Evolutionary conservation across 1,140 invertebrate genomes (phyloP).

Genomic region (Trichonephila inaurata): DNA sequence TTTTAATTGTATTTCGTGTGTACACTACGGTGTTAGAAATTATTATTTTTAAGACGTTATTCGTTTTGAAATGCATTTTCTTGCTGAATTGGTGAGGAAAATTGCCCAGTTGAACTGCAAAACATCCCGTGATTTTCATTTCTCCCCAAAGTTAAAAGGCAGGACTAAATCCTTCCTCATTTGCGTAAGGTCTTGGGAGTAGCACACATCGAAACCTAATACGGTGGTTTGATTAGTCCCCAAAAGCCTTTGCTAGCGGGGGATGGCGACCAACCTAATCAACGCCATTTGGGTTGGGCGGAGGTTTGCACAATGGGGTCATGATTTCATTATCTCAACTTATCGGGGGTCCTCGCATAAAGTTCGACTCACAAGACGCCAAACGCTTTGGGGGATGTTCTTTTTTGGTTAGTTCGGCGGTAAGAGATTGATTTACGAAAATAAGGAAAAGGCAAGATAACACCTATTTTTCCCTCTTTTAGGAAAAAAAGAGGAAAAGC

Average conservation of each 20-base stretch:
- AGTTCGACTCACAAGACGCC: not conserved
- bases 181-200: conserved; percentile 58
- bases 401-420: not conserved
- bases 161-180: conserved; percentile 44
- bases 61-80: not conserved
- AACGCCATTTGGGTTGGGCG: conserved; percentile 72
- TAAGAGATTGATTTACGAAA: conserved; percentile 27
- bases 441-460: conserved; percentile 19
- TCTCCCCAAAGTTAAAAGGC: conserved; percentile 49
- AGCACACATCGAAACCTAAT: conserved; percentile 20
- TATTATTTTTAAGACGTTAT: not conserved
- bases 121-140: not conserved
- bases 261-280: conserved; percentile 29
- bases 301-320: conserved; percentile 56
- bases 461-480: not conserved
- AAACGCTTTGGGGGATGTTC: conserved; percentile 23
- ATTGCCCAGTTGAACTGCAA: not conserved
- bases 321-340: conserved; percentile 73
- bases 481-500: not conserved
- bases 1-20: not conserved
- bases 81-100: not conserved
- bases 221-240: conserved; percentile 62
- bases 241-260: conserved; percentile 38
- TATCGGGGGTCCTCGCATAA: conserved; percentile 23
- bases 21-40: not conserved